Evolutionary conservation across 2,888 invertebrate species (phyloP), one percentile per base, ranked within the genome.

Genomic region (Metacarcinus magister): DNA sequence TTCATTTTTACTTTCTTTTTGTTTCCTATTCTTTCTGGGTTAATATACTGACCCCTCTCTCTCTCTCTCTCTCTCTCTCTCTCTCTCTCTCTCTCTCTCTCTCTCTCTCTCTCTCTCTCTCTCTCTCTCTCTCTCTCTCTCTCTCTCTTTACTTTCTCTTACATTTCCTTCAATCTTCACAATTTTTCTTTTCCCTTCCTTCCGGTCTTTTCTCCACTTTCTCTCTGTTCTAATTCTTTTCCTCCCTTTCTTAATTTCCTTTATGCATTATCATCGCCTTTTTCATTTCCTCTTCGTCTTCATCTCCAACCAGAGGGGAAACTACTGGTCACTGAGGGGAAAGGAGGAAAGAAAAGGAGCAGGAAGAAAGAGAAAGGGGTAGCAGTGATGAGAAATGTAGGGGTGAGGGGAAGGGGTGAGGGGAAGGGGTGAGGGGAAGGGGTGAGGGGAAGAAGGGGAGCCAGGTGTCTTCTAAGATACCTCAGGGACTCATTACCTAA

Each of bases 31-130:
- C 67, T 67, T 67, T 67, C 67, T 67, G 19, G 67, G 67, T 67
- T 67, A 67, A 67, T 67, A 67, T 67, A 16, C 1, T 5, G 67
- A 4, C 67, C n/a, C n/a, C n/a, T n/a, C n/a, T n/a, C n/a, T n/a
- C n/a, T n/a, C n/a, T 48, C 48, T 48, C 48, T 48, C 48, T 48
- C 48, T 48, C 48, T 48, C 48, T 67, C 28, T 82, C 82, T 82
- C 82, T 82, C 82, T 67, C 67, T 67, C 67, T 67, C 67, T 67
- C 67, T 67, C 67, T 67, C 67, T 67, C 67, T 67, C 67, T 67
- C 67, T 67, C 67, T 67, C 67, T 67, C 67, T 67, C 67, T 67
- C 67, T 67, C 67, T 67, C 67, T 67, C 67, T 67, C 67, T 67
- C 19, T 67, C 67, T 67, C 67, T 67, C 67, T 67, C 60, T 60